Evolutionary conservation across 2,797 vertebrate species (phyloP).

Genomic region (Percopsis omiscomaycus): DNA sequence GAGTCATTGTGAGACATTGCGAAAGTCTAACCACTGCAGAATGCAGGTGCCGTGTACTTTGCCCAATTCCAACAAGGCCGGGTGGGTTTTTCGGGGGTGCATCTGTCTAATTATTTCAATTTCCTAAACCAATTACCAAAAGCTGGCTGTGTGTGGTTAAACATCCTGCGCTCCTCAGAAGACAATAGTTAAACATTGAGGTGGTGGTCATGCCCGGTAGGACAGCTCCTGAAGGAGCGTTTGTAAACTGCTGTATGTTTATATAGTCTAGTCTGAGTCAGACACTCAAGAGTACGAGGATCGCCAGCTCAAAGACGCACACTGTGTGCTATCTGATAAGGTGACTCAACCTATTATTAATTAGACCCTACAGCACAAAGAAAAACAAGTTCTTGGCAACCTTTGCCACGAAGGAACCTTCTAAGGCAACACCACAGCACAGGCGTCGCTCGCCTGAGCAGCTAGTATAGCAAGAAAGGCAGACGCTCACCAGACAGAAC

Average conservation of each 20-base stretch:
- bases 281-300: background rate
- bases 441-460: background rate
- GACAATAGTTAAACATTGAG: background rate
- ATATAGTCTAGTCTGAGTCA: background rate
- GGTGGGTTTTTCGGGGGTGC: background rate
- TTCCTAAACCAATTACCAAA: background rate
- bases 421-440: constrained; percentile 18
- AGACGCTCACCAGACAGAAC: background rate
- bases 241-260: constrained; percentile 1
- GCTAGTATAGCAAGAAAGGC: constrained; percentile 9
- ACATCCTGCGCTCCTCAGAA: constrained; percentile 28
- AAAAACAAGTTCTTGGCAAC: constrained; percentile 38
- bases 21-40: background rate
- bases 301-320: background rate
- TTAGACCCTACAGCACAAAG: constrained; percentile 1
- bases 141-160: constrained; percentile 8
- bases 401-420: constrained; percentile 17
- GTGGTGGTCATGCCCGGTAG: background rate
- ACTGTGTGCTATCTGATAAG: constrained; percentile 16
- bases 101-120: background rate
- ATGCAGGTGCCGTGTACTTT: background rate
- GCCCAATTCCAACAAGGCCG: no score
- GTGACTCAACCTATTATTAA: constrained; percentile 16
- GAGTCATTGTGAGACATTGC: constrained; percentile 14
- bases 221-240: constrained; percentile 1